Evolutionary conservation across 2,113 vertebrate species (phyloP).

Genomic region (Trichomycterus rosablanca): DNA sequence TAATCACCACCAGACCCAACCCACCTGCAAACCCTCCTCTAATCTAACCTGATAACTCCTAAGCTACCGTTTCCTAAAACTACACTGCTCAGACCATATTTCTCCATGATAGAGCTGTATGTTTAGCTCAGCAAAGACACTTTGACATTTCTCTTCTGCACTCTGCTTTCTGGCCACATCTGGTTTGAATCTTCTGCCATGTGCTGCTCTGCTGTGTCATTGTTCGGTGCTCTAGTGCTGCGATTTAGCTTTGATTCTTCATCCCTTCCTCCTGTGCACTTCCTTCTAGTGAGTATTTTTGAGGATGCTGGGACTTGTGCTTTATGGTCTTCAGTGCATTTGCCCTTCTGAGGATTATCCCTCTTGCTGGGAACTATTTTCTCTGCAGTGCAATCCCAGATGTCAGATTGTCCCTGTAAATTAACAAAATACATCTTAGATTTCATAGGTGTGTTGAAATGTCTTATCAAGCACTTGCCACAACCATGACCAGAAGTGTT

Average conservation of each 20-base stretch:
- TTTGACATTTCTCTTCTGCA: neutral
- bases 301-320: constrained; percentile 14
- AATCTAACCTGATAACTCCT: constrained; percentile 77
- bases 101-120: constrained; percentile 51
- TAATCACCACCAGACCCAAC: constrained; percentile 21
- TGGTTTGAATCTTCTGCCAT: constrained; percentile 78
- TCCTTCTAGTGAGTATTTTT: constrained; percentile 24
- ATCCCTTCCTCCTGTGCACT: constrained; percentile 48
- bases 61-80: constrained; percentile 82
- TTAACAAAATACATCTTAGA: too few species aligned
- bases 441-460: too few species aligned
- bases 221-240: constrained; percentile 64
- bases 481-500: too few species aligned
- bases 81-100: constrained; percentile 81
- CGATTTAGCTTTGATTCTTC: constrained; percentile 57
- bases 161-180: constrained; percentile 52
- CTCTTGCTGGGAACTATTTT: too few species aligned
- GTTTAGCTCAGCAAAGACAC: constrained; percentile 47
- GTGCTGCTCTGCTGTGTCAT: constrained; percentile 69
- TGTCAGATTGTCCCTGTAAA: too few species aligned
- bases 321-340: constrained; percentile 39
- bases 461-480: too few species aligned
- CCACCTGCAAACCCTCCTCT: constrained; percentile 58
- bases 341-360: constrained; percentile 29
- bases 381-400: too few species aligned